These are phyloP conservation scores for Chionis minor DNA, from an alignment of 2,113 vertebrate species.

Conservation along the genomic window DNA sequence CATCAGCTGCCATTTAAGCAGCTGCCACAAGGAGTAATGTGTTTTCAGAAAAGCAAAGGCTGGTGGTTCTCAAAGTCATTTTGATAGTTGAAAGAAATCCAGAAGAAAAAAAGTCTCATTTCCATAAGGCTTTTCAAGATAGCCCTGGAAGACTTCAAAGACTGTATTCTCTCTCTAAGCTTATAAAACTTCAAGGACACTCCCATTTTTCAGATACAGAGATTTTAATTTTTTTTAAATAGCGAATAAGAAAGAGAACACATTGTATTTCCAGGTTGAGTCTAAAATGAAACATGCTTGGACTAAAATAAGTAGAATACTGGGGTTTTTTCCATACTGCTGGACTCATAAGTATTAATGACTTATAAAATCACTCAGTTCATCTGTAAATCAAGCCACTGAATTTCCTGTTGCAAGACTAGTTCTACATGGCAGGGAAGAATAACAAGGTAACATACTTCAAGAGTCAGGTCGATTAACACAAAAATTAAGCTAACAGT, in stretches of 20 bases:
- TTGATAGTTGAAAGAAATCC: not conserved
- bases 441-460: not conserved
- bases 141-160: not conserved
- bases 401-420: not conserved
- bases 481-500: not conserved
- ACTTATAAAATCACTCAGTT: not conserved
- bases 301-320: not conserved
- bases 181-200: not conserved
- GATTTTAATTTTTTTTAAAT: not conserved
- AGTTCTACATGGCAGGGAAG: not conserved
- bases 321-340: not conserved
- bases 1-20: not conserved
- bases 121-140: not conserved
- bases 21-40: not conserved
- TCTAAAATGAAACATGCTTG: not conserved
- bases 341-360: not conserved
- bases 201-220: not conserved
- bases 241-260: not conserved
- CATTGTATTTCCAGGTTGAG: not conserved
- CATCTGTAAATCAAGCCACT: not conserved
- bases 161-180: not conserved
- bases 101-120: not conserved
- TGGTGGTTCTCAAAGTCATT: not conserved
- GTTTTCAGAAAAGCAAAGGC: not conserved
- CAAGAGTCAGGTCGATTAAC: not conserved